These are phyloP conservation scores for Pedicia rivosa DNA, from an alignment of 2,888 invertebrate genomes.

Conservation along the genomic window DNA sequence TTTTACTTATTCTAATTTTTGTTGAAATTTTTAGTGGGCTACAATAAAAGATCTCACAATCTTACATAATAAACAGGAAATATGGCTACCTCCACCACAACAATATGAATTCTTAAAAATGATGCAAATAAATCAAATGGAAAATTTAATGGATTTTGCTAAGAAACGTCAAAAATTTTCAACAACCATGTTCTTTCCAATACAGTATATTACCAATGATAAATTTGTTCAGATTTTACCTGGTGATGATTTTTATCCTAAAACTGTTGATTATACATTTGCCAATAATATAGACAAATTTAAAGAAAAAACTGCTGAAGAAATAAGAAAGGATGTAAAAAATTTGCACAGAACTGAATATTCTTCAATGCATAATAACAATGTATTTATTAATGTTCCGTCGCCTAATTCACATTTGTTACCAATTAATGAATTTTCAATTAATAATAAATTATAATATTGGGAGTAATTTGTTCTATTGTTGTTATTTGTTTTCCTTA, in stretches of 20 bases:
- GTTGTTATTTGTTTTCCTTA: too few relatives aligned
- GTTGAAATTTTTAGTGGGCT: slow-evolving; percentile 43
- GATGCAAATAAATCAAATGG: slow-evolving; percentile 36
- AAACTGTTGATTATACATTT: slow-evolving; percentile 20
- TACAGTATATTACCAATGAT: slow-evolving; percentile 37
- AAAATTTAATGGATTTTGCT: slow-evolving; percentile 42
- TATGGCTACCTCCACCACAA: slow-evolving; percentile 54
- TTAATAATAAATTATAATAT: too few relatives aligned
- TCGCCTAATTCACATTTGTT: slow-evolving; percentile 9
- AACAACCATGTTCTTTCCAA: slow-evolving; percentile 37
- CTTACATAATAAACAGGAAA: slow-evolving; percentile 14
- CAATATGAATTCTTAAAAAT: slow-evolving; percentile 54
- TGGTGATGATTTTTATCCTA: slow-evolving; percentile 37
- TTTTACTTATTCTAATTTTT: slow-evolving; percentile 2
- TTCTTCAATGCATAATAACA: background rate
- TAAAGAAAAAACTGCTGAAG: slow-evolving; percentile 18
- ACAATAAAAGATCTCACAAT: slow-evolving; percentile 33
- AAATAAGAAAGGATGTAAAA: slow-evolving; percentile 21
- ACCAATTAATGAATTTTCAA: background rate
- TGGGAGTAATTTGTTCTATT: too few relatives aligned
- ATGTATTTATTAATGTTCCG: slow-evolving; percentile 9
- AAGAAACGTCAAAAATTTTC: slow-evolving; percentile 36
- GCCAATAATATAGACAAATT: slow-evolving; percentile 13
- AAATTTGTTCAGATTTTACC: slow-evolving; percentile 41
- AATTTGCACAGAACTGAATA: slow-evolving; percentile 21